Conservation (phyloP, 2,113 vertebrate genomes). For the Falcunculus frontatus region DNA sequence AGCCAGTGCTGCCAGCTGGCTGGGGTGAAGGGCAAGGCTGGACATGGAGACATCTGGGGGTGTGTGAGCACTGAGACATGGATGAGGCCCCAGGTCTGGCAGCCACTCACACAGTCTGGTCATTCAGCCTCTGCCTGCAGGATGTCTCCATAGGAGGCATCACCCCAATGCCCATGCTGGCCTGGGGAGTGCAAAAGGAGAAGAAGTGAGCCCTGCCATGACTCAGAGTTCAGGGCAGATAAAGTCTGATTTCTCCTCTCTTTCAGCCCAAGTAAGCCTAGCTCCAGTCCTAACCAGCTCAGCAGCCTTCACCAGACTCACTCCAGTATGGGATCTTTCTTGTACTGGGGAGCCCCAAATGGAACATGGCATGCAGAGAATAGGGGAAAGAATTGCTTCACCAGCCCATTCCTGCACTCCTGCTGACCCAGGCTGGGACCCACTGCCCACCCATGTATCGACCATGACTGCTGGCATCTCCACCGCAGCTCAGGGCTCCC, state of each 20-base stretch:
- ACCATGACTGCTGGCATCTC: not conserved
- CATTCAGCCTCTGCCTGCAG: not conserved
- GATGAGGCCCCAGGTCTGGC: not conserved
- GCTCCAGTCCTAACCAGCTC: not conserved
- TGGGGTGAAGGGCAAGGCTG: not conserved
- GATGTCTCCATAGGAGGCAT: not conserved
- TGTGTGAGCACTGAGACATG: not conserved
- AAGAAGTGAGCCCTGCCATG: not conserved
- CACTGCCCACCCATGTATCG: fast-evolving
- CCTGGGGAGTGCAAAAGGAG: not conserved
- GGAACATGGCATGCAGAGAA: not conserved
- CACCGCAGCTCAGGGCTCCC: not conserved
- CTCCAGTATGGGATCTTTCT: not conserved
- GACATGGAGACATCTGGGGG: not conserved
- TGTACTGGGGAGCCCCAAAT: not conserved
- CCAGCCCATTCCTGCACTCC: not conserved
- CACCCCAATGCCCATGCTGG: not conserved
- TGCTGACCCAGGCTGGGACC: not conserved
- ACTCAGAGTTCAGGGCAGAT: not conserved
- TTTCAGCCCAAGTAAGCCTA: not conserved
- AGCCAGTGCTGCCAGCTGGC: not conserved
- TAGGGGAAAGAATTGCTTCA: not conserved
- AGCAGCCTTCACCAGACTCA: not conserved
- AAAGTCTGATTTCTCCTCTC: not conserved
- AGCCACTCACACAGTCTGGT: not conserved